Conservation (phyloP, 2,797 vertebrate genomes). For the Syndactyla subalaris region DNA sequence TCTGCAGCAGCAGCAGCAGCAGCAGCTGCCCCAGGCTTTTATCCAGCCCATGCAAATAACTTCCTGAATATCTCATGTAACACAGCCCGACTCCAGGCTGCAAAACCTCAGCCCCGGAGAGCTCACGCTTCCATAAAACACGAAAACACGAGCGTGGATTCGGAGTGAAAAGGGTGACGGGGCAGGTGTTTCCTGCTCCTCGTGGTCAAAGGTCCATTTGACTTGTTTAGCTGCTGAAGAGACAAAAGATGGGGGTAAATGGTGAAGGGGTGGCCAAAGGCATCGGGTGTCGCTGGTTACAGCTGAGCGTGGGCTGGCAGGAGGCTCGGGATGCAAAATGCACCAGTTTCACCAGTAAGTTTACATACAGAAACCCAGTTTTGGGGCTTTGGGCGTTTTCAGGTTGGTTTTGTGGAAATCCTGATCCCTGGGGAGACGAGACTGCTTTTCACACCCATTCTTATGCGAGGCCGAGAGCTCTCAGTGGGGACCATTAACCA, state of each 20-base stretch:
- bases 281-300: fast-evolving
- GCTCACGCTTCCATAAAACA: neutral
- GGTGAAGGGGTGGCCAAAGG: neutral
- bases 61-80: constrained; percentile 50
- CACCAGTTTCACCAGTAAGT: neutral
- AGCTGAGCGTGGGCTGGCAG: neutral
- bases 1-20: neutral
- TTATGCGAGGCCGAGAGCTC: neutral
- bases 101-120: neutral
- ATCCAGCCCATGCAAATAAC: constrained; percentile 19
- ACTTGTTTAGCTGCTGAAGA: neutral
- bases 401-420: neutral
- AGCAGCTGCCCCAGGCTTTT: constrained; percentile 41
- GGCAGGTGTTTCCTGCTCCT: constrained; percentile 17
- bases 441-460: constrained; percentile 2
- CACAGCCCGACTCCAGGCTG: neutral
- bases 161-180: neutral
- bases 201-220: neutral
- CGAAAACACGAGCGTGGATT: neutral
- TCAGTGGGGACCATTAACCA: neutral
- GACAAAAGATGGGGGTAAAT: neutral
- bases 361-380: neutral
- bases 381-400: neutral
- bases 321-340: neutral
- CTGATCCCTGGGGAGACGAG: neutral